phyloP scores from a whole-genome alignment of 1,140 invertebrate genomes.

The Lasaia peninsularis region DNA sequence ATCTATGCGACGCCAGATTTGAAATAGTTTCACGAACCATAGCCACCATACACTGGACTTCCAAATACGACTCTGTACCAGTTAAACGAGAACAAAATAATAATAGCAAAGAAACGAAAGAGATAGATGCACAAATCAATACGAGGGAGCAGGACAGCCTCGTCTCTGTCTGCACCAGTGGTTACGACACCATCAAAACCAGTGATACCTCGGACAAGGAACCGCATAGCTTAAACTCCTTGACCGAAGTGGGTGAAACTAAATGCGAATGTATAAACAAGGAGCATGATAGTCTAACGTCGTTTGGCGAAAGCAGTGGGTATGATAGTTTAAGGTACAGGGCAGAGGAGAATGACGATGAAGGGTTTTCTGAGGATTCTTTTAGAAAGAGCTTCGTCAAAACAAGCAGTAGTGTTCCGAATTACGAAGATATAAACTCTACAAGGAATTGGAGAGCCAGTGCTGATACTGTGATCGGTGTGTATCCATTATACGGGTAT shows the following conservation, averaged over 20 bases:
- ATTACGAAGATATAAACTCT: conserved; percentile 41
- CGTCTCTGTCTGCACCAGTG: conserved; percentile 57
- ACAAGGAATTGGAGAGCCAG: conserved; percentile 53
- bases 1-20: conserved; percentile 88
- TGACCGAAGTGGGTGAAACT: conserved; percentile 22
- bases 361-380: conserved; percentile 59
- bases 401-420: conserved; percentile 24
- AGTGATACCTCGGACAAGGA: conserved; percentile 68
- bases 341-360: conserved; percentile 76
- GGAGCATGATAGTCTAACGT: conserved; percentile 81
- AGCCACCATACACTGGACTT: conserved; percentile 88
- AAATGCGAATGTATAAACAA: conserved; percentile 38
- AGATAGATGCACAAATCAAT: conserved; percentile 38
- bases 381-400: conserved; percentile 60
- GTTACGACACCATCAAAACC: conserved; percentile 60
- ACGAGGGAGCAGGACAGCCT: conserved; percentile 60
- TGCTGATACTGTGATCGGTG: conserved; percentile 60
- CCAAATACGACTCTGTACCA: conserved; percentile 81
- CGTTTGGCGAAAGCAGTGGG: conserved; percentile 88
- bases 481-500: conserved; percentile 19
- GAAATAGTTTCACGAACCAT: conserved; percentile 85
- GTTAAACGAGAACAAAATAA: conserved; percentile 61
- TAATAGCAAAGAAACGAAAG: conserved; percentile 57
- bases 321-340: conserved; percentile 89
- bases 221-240: conserved; percentile 19